These are phyloP conservation scores for Drosophila kambysellisi DNA, from an alignment of 2,888 invertebrate species.

Conservation along the genomic window DNA sequence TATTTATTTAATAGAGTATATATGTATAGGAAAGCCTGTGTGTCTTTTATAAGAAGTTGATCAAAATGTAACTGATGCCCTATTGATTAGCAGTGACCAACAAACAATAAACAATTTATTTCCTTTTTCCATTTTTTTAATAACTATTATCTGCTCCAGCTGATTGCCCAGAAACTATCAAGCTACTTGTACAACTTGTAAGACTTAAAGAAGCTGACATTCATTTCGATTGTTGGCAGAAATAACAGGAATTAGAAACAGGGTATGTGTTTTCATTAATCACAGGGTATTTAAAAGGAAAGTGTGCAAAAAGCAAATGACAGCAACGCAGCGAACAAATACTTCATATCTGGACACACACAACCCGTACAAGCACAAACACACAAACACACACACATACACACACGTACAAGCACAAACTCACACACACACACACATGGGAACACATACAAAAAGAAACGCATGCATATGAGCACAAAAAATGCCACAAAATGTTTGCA, in stretches of 20 bases:
- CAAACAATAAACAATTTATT: background rate
- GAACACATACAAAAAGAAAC: constrained; percentile 3
- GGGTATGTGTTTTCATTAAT: background rate
- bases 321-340: constrained; percentile 54
- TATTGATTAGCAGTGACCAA: background rate
- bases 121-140: background rate
- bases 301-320: constrained; percentile 48
- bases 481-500: constrained; percentile 42
- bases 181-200: background rate
- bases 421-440: constrained; percentile 14
- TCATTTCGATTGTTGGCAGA: background rate
- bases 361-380: constrained; percentile 2
- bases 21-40: background rate
- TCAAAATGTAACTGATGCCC: background rate
- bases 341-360: constrained; percentile 58
- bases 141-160: background rate
- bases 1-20: background rate
- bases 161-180: too few relatives aligned
- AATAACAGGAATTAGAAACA: background rate
- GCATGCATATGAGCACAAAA: constrained; percentile 10
- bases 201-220: background rate
- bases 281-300: constrained; percentile 28
- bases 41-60: too few relatives aligned
- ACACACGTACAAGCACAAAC: constrained; percentile 2
- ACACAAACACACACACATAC: constrained; percentile 28